Evolutionary conservation across 2,888 invertebrate genomes (phyloP).

Genomic region (Eupithecia centaureata): DNA sequence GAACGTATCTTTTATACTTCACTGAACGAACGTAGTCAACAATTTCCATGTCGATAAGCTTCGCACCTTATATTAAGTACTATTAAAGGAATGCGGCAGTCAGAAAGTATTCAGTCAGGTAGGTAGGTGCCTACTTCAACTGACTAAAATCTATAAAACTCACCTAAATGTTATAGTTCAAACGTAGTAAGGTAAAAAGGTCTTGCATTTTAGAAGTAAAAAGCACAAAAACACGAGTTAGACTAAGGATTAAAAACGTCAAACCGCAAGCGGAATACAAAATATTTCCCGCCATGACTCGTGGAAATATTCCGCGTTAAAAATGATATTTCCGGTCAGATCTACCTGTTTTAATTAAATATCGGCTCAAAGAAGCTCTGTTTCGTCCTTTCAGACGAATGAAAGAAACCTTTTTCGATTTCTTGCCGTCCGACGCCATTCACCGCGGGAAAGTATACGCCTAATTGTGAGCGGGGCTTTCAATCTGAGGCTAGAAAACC

Average conservation of each 20-base stretch:
- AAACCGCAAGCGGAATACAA: neutral
- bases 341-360: conserved; percentile 29
- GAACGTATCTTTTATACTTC: neutral
- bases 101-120: no score
- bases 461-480: conserved; percentile 70
- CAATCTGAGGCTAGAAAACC: conserved; percentile 49
- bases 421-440: conserved; percentile 54
- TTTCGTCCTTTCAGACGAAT: conserved; percentile 50
- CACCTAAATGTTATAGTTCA: no score
- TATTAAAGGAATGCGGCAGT: no score
- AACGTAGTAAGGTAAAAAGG: no score
- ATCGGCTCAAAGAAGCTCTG: conserved; percentile 27
- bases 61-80: no score
- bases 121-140: neutral
- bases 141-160: neutral
- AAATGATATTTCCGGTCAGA: conserved; percentile 12
- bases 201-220: neutral
- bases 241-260: neutral
- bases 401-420: conserved; percentile 64
- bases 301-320: conserved; percentile 1
- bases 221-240: neutral
- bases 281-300: neutral
- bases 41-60: neutral
- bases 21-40: neutral
- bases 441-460: conserved; percentile 57